Conservation (phyloP, 2,888 invertebrate genomes). For the Herminia tarsipennalis region DNA sequence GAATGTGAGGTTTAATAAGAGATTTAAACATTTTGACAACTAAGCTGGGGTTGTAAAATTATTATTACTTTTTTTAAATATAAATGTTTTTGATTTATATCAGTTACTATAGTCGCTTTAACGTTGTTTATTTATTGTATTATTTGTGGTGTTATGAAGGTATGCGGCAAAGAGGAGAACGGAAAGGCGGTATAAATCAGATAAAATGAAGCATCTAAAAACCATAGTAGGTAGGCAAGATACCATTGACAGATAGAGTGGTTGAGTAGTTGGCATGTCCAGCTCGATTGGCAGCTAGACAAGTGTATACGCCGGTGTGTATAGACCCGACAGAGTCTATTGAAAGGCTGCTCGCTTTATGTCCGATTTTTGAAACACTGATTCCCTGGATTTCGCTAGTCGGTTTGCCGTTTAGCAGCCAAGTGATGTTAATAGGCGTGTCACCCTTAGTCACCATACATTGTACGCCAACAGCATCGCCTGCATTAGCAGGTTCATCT, state of each 20-base stretch:
- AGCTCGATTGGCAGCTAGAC: conserved; percentile 88
- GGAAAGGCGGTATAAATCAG: neutral
- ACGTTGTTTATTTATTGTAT: no score
- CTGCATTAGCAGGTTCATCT: conserved; percentile 91
- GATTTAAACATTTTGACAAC: no score
- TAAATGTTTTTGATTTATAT: no score
- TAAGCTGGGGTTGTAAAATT: no score
- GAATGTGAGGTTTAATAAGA: no score
- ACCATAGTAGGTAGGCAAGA: neutral
- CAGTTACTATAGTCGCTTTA: no score
- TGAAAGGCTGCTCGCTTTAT: conserved; percentile 88
- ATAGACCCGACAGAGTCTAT: conserved; percentile 90
- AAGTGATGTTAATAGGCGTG: conserved; percentile 90
- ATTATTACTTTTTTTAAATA: no score
- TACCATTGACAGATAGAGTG: conserved; percentile 67
- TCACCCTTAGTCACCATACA: conserved; percentile 93
- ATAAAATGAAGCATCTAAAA: conserved; percentile 6
- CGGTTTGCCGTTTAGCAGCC: conserved; percentile 89
- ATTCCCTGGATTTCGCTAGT: conserved; percentile 84
- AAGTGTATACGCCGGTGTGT: conserved; percentile 91
- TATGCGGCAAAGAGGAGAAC: neutral
- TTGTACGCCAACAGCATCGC: conserved; percentile 90
- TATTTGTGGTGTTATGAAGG: neutral
- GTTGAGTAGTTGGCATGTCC: conserved; percentile 88
- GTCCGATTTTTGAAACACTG: conserved; percentile 85